Base-by-base conservation (phyloP, 2,113 vertebrate species). In the Phrynocephalus versicolor region DNA sequence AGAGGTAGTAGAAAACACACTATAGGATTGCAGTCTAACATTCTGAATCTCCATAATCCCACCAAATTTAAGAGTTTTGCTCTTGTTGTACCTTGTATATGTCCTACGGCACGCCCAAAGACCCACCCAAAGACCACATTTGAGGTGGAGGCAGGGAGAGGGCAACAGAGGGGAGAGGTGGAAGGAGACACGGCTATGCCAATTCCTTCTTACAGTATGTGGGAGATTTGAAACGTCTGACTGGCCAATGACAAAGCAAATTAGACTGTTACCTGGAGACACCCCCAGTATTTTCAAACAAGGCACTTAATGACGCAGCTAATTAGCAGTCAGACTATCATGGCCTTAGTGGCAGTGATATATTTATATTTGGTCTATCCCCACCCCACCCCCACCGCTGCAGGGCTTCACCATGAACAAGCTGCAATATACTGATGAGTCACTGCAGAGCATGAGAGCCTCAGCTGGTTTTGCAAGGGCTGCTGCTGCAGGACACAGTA, bases 201-300 rank as follows among this genome's bases (percentile, higher is more conserved):
- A 10, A 51, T 10, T 6, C 45, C 45, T 51, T 51, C 45, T 51
- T 51, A n/a, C n/a, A n/a, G n/a, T n/a, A 51, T 51, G 45, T 51
- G 45, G 45, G 10, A 51, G 45, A 51, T 51, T 51, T 51, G 45
- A 51, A 51, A 51, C 45, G 10, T 51, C 45, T 10, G 57, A 18
- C 64, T 35, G 27, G 7, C 25, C 15, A 21, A 3, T 41, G 65
- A 25, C 10, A 30, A 55, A 73, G n/a, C 45, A 30, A 64, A 45
- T 35, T 16, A 37, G 79, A 86, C 18, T 25, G 39, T 87, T 70
- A 27, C 75, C 90, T 72, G 62, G 35, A 15, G 55, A 87, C n/a
- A n/a, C n/a, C n/a, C n/a, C n/a, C n/a, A n/a, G n/a, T 57, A 87
- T 67, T 88, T 84, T 71, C 37, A 71, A 33, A 30, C 67, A 13